Conservation (phyloP, 1,140 invertebrate species). For the Brachionus asplanchnoidis region DNA sequence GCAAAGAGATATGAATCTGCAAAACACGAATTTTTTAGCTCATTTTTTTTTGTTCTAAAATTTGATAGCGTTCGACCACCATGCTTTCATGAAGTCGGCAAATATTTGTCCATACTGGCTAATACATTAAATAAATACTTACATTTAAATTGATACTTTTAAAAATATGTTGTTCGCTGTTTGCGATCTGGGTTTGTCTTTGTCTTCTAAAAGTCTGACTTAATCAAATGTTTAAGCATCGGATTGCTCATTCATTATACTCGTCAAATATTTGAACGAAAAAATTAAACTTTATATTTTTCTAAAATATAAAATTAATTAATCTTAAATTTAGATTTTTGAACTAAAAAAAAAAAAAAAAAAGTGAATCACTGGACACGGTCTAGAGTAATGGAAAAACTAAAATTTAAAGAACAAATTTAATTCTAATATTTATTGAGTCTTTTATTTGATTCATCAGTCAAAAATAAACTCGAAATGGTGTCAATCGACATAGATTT, state of each 20-base stretch:
- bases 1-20: not conserved
- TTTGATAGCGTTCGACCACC: not conserved
- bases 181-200: not conserved
- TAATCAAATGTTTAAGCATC: not conserved
- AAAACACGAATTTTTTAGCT: not conserved
- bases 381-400: not conserved
- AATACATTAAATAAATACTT: conserved; percentile 36
- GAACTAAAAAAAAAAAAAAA: conserved; percentile 3
- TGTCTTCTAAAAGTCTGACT: not conserved
- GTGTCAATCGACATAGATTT: conserved; percentile 28
- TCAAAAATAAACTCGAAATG: not conserved
- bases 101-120: not conserved
- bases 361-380: not conserved
- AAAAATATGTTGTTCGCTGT: not conserved
- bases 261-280: not conserved
- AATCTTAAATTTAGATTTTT: conserved; percentile 4
- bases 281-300: not conserved
- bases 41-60: not conserved
- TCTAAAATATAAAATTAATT: not conserved
- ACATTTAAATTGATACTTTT: conserved; percentile 30
- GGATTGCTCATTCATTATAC: conserved; percentile 1
- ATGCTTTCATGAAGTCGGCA: not conserved
- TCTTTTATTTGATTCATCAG: conserved; percentile 25
- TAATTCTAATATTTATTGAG: conserved; percentile 31
- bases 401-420: conserved; percentile 5